These are phyloP conservation scores for Euplagia quadripunctaria DNA, from an alignment of 2,888 invertebrate genomes.

Conservation along the genomic window DNA sequence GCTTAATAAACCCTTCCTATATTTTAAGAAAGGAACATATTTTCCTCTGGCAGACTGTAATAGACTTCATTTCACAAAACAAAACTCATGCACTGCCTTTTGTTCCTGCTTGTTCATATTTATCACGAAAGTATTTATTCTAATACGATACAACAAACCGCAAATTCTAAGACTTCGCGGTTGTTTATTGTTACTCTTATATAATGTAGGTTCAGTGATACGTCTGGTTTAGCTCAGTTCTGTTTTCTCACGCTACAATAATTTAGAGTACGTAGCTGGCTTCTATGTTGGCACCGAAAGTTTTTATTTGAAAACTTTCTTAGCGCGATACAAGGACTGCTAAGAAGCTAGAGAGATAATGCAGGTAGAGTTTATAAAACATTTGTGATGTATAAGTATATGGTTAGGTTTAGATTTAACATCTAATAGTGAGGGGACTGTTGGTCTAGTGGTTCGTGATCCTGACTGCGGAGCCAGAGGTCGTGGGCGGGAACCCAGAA, in stretches of 20 bases:
- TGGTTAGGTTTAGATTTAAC: no score
- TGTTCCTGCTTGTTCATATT: background rate
- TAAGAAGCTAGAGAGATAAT: background rate
- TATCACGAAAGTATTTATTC: background rate
- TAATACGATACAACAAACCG: background rate
- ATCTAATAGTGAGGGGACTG: no score
- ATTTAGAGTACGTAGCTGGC: background rate
- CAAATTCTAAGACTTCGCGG: background rate
- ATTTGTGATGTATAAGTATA: no score
- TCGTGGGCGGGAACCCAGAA: no score
- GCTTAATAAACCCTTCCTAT: no score
- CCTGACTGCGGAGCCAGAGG: no score
- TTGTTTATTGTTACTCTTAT: background rate
- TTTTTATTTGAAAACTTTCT: background rate
- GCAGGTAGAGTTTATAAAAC: background rate
- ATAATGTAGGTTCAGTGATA: background rate
- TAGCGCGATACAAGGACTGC: background rate
- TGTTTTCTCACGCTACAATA: background rate
- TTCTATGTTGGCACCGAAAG: background rate
- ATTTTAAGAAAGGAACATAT: no score
- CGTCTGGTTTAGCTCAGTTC: constrained; percentile 1
- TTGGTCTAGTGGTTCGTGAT: no score
- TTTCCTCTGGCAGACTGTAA: no score
- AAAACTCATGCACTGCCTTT: background rate
- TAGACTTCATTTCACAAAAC: no score